Evolutionary conservation across 2,113 vertebrate species (phyloP).

Genomic region (Syngnathus typhle): DNA sequence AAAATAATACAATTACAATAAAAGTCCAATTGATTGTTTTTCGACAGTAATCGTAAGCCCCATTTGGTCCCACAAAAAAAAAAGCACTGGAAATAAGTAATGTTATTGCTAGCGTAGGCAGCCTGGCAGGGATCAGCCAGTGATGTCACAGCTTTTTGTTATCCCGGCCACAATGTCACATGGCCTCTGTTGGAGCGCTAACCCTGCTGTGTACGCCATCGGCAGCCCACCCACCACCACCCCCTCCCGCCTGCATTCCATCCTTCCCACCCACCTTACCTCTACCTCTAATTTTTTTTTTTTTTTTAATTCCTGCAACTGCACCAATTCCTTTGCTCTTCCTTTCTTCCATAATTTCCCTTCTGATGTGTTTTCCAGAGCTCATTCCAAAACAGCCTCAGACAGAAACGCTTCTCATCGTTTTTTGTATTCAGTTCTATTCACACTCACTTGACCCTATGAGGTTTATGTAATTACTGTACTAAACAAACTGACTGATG

Average conservation of each 20-base stretch:
- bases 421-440: constrained; percentile 1
- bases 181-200: constrained; percentile 37
- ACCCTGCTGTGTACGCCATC: constrained; percentile 23
- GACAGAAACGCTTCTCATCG: constrained; percentile 25
- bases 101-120: constrained; percentile 28
- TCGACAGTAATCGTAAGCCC: neutral
- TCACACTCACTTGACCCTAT: neutral
- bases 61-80: constrained; percentile 9
- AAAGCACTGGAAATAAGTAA: constrained; percentile 18
- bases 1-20: neutral
- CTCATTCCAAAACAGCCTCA: constrained; percentile 52
- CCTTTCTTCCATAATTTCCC: constrained; percentile 10
- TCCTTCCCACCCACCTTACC: constrained; percentile 44
- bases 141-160: constrained; percentile 52
- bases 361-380: constrained; percentile 63
- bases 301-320: constrained; percentile 22
- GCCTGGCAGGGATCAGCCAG: constrained; percentile 9
- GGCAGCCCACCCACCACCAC: constrained; percentile 8
- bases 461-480: neutral
- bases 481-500: neutral
- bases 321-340: neutral
- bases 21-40: neutral
- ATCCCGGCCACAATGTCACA: constrained; percentile 42
- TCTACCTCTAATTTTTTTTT: constrained; percentile 24
- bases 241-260: constrained; percentile 43